These are phyloP conservation scores for Chloropsis cyanopogon DNA, from an alignment of 2,113 vertebrate species.

Conservation along the genomic window DNA sequence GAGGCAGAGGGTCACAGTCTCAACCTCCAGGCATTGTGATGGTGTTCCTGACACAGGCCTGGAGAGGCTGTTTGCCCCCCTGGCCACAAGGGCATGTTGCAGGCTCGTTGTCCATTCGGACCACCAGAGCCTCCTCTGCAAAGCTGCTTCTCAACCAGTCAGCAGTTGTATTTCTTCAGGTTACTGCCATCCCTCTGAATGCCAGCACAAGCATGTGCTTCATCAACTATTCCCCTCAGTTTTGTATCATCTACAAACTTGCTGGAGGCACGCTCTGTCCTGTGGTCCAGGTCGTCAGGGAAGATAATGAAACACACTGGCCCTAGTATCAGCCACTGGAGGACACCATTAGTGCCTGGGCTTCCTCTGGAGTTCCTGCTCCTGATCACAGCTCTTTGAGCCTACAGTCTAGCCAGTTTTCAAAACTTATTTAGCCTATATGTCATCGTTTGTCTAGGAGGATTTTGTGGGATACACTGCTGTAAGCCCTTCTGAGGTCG, in stretches of 20 bases:
- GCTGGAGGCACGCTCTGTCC: neutral
- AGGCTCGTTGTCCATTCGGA: neutral
- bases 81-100: neutral
- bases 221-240: neutral
- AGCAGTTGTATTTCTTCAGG: neutral
- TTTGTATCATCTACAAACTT: neutral
- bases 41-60: neutral
- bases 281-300: neutral
- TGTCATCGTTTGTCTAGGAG: neutral
- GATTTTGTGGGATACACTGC: neutral
- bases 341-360: neutral
- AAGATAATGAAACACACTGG: neutral
- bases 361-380: neutral
- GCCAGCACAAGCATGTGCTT: neutral
- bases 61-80: neutral
- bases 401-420: neutral
- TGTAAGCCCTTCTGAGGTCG: neutral
- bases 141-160: neutral
- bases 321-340: neutral
- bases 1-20: neutral
- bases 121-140: neutral
- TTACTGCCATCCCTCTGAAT: neutral
- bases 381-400: neutral
- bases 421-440: neutral
- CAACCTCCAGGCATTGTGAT: neutral